phyloP scores from a whole-genome alignment of 2,113 vertebrate species.

The Centropristis striata region DNA sequence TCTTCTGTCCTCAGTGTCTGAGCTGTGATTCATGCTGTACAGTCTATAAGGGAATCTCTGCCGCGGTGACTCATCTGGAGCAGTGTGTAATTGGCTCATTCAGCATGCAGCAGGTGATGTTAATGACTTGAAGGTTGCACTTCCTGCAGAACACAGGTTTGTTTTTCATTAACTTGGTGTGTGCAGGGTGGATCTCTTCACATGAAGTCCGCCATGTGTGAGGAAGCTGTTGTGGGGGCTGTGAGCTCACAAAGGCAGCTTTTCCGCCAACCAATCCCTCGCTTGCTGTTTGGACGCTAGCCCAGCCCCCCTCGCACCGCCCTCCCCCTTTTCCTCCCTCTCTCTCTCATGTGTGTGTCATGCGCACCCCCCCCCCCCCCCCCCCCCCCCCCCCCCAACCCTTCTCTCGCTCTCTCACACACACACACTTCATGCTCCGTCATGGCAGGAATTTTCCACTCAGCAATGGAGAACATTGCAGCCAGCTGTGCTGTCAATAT shows the following conservation, averaged over 20 bases:
- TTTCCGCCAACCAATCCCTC: conserved; percentile 80
- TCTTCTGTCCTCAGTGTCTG: too few relatives aligned
- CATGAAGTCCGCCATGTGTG: conserved; percentile 63
- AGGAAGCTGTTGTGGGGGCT: conserved; percentile 82
- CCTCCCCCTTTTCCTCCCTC: conserved; percentile 41
- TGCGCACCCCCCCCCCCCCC: conserved; percentile 43
- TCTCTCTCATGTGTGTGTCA: conserved; percentile 37
- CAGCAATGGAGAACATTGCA: conserved; percentile 71
- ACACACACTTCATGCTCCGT: conserved; percentile 62
- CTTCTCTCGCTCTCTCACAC: conserved; percentile 12
- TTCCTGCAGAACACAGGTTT: background rate
- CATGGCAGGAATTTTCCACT: conserved; percentile 85
- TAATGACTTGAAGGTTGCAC: conserved; percentile 25
- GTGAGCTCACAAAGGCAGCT: conserved; percentile 86
- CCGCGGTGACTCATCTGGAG: too few relatives aligned
- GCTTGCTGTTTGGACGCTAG: conserved; percentile 48
- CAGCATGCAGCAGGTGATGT: conserved; percentile 12
- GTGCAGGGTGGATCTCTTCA: conserved; percentile 37
- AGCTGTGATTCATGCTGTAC: too few relatives aligned
- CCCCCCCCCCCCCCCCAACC: conserved; percentile 28
- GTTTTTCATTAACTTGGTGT: background rate
- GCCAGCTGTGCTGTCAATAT: conserved; percentile 82
- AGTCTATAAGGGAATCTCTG: too few relatives aligned
- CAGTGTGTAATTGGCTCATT: conserved; percentile 15
- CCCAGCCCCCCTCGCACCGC: conserved; percentile 55